Percentiles rank a stretch among this genome's conserved stretches.
phyloP scores from a whole-genome alignment of 2,888 invertebrate species.

The Drosophila fulvimacula region DNA sequence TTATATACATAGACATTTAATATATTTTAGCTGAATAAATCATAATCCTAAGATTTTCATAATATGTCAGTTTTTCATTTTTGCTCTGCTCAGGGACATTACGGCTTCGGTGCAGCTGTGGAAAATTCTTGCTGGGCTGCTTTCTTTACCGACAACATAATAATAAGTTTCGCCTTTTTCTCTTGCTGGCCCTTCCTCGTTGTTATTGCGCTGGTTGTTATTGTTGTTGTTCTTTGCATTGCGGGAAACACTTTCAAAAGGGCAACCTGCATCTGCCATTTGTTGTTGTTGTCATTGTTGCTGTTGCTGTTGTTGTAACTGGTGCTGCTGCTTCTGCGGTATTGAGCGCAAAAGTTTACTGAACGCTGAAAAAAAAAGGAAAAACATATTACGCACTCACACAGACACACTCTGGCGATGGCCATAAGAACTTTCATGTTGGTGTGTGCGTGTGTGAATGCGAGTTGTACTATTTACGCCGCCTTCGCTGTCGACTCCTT shows the following conservation, averaged over 20 bases:
- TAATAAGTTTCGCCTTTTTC: conserved; percentile 68
- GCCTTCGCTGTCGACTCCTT: conserved; percentile 60
- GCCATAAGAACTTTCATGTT: conserved; percentile 42
- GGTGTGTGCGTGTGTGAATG: conserved; percentile 31
- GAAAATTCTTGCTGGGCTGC: conserved; percentile 29
- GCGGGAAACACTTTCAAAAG: conserved; percentile 69
- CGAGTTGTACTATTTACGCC: conserved; percentile 63
- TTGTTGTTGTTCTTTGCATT: conserved; percentile 48
- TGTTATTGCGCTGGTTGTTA: conserved; percentile 42
- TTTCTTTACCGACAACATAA: conserved; percentile 76
- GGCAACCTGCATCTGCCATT: conserved; percentile 73
- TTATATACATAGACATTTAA: neutral
- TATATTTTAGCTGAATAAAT: neutral
- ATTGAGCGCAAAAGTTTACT: conserved; percentile 78
- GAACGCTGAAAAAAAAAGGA: conserved; percentile 46
- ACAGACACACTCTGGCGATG: conserved; percentile 27
- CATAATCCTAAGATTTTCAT: neutral
- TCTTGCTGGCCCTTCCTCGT: conserved; percentile 8
- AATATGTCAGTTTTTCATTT: too few species aligned
- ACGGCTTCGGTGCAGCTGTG: conserved; percentile 29
- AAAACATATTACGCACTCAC: conserved; percentile 62
- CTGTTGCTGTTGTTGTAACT: conserved; percentile 18
- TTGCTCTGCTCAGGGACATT: conserved; percentile 23
- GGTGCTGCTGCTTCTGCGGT: conserved; percentile 49
- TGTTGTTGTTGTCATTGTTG: conserved; percentile 31